Evolutionary conservation across 2,113 vertebrate genomes (phyloP).

Genomic region (Zosterops hypoxanthus): DNA sequence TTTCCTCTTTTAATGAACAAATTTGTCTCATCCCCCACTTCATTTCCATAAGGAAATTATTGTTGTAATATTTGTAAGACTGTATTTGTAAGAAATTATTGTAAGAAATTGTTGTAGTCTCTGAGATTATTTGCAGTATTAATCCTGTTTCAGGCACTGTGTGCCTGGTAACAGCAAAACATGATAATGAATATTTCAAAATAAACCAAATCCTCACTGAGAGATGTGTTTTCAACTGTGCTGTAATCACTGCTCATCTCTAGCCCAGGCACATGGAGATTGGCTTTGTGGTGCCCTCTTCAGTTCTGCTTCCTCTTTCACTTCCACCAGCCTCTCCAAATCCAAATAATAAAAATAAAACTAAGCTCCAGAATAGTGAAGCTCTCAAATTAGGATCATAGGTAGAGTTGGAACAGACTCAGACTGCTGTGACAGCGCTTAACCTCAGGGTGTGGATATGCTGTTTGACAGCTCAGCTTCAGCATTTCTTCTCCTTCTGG

Average conservation of each 20-base stretch:
- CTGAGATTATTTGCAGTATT: background rate
- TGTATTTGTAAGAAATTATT: background rate
- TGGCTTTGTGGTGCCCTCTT: background rate
- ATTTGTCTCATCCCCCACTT: background rate
- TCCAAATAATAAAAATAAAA: background rate
- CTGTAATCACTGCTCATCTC: rapidly evolving
- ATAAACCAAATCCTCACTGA: background rate
- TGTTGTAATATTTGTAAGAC: background rate
- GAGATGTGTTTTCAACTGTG: background rate
- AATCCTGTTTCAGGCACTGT: background rate
- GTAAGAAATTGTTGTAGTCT: background rate
- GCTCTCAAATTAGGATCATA: background rate
- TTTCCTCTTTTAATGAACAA: background rate
- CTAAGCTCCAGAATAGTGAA: background rate
- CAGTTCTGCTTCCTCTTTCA: background rate
- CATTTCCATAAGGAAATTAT: background rate
- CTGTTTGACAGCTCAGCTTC: background rate
- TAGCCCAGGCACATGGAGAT: background rate
- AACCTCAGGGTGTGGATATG: background rate
- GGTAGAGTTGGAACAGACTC: background rate
- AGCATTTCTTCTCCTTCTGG: background rate
- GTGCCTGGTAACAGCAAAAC: background rate
- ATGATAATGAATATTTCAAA: background rate
- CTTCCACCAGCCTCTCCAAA: background rate
- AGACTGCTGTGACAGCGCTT: background rate